phyloP scores from a whole-genome alignment of 2,113 vertebrate species.

The Recurvirostra avosetta region DNA sequence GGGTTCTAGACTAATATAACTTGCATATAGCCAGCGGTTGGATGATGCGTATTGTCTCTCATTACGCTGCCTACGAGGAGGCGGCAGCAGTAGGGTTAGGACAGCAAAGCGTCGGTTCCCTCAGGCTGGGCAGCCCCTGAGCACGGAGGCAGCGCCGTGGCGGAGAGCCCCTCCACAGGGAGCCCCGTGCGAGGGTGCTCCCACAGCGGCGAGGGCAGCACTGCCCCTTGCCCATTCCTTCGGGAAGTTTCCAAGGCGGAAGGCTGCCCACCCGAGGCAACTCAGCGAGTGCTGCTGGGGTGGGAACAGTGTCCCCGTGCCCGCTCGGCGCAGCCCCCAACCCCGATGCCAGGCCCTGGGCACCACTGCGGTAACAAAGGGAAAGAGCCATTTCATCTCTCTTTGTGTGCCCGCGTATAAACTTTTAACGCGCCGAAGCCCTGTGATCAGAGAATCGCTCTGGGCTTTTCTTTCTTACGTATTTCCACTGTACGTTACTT shows the following conservation, averaged over 20 bases:
- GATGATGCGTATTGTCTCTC: rapidly evolving
- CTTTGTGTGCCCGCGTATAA: not conserved
- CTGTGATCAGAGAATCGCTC: not conserved
- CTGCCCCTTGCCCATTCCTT: not conserved
- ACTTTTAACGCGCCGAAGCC: not conserved
- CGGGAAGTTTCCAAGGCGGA: not conserved
- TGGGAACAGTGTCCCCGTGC: not conserved
- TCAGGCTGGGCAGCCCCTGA: rapidly evolving
- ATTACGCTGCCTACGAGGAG: rapidly evolving
- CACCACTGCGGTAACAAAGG: rapidly evolving
- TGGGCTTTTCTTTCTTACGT: not conserved
- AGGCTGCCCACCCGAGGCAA: not conserved
- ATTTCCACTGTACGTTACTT: not conserved
- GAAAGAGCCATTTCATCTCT: not conserved
- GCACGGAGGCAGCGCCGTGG: not conserved
- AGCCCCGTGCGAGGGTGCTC: not conserved
- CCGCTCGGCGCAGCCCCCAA: not conserved
- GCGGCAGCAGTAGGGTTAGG: not conserved
- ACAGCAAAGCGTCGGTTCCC: not conserved
- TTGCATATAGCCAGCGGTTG: rapidly evolving
- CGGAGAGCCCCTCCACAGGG: not conserved
- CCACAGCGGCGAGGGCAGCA: rapidly evolving
- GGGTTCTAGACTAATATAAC: not conserved
- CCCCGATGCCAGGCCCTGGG: not conserved
- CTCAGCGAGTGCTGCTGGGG: not conserved